Conservation (phyloP, 92 coral and sea anemone genomes). For the Hydrozoanthus gracilis region DNA sequence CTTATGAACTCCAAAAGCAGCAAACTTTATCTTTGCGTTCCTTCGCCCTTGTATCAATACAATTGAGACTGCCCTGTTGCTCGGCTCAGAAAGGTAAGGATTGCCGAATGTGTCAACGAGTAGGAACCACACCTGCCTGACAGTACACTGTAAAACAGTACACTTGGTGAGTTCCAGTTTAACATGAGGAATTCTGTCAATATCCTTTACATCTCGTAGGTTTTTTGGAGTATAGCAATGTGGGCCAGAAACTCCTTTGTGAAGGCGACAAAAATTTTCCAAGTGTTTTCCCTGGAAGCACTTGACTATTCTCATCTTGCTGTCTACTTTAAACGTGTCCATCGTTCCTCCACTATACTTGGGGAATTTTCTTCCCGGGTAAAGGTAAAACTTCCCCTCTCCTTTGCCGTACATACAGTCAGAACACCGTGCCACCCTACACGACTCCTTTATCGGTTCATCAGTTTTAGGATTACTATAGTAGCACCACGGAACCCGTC, state of each 20-base stretch:
- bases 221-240: slow-evolving; percentile 69
- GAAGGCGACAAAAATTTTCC: slow-evolving; percentile 62
- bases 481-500: slow-evolving; percentile 78
- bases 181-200: slow-evolving; percentile 50
- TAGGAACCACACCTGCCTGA: slow-evolving; percentile 93
- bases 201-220: slow-evolving; percentile 47
- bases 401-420: slow-evolving; percentile 95
- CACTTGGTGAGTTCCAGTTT: slow-evolving; percentile 73
- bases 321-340: slow-evolving; percentile 51
- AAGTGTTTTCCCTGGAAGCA: slow-evolving; percentile 64
- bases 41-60: slow-evolving; percentile 68
- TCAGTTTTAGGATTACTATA: slow-evolving; percentile 58
- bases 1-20: slow-evolving; percentile 91
- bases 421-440: slow-evolving; percentile 80
- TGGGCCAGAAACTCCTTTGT: slow-evolving; percentile 55
- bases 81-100: slow-evolving; percentile 69
- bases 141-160: slow-evolving; percentile 87
- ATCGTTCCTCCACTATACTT: slow-evolving; percentile 73
- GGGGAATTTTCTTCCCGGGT: slow-evolving; percentile 69
- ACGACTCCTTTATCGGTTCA: slow-evolving; percentile 42
- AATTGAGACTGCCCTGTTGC: slow-evolving; percentile 71
- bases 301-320: slow-evolving; percentile 46
- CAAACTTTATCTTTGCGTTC: slow-evolving; percentile 65
- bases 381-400: slow-evolving; percentile 63
- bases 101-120: slow-evolving; percentile 74